Evolutionary conservation across 2,113 vertebrate species (phyloP).

Genomic region (Carassius carassius): DNA sequence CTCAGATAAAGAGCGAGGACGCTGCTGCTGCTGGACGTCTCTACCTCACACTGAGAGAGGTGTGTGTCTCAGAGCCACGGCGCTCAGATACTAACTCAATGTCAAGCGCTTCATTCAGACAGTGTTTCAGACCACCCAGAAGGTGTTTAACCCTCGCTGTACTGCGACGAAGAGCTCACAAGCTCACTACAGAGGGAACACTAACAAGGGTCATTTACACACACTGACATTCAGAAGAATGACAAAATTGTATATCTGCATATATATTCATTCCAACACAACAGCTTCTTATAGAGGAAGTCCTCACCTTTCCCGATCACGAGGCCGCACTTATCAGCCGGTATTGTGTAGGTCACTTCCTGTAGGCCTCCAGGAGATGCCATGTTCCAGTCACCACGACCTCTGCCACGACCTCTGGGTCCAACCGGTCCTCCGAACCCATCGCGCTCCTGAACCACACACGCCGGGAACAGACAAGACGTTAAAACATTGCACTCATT

Average conservation of each 20-base stretch:
- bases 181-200: not conserved
- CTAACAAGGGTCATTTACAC: not conserved
- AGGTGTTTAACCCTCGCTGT: not conserved
- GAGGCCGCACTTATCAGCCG: slow-evolving; percentile 96
- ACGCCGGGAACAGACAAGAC: too few relatives aligned
- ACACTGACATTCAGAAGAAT: not conserved
- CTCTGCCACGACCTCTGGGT: slow-evolving; percentile 80
- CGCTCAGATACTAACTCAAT: too few relatives aligned
- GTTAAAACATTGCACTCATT: not conserved
- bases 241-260: too few relatives aligned
- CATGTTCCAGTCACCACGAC: slow-evolving; percentile 86
- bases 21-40: too few relatives aligned
- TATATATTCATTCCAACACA: too few relatives aligned
- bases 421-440: slow-evolving; percentile 85
- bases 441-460: slow-evolving; percentile 84
- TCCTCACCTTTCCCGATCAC: slow-evolving; percentile 95
- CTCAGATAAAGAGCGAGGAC: too few relatives aligned
- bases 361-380: slow-evolving; percentile 86
- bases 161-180: not conserved
- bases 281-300: too few relatives aligned
- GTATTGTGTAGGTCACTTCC: slow-evolving; percentile 95
- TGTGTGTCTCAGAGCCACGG: too few relatives aligned
- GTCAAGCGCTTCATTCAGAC: not conserved
- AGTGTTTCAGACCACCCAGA: not conserved
- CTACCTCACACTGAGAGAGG: too few relatives aligned